A percentile compares a stretch with the other conserved stretches of the same genome.
These are phyloP conservation scores for Podabrus alpinus DNA, from an alignment of 2,888 invertebrate genomes.

Conservation along the genomic window DNA sequence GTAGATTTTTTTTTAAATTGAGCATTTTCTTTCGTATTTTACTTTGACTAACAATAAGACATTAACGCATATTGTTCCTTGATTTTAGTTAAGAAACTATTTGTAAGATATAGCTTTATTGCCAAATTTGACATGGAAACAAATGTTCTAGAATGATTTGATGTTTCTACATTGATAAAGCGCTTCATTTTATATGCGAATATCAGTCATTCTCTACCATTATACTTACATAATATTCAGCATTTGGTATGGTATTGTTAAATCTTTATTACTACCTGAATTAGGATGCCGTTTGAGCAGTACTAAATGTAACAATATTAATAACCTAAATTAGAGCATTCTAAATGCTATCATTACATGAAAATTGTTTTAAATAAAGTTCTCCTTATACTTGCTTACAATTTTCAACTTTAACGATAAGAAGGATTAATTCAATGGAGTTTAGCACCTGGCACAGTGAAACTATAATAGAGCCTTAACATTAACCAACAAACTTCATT, in stretches of 20 bases:
- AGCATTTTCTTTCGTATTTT: background rate
- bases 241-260: constrained; percentile 35
- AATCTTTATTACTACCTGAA: background rate
- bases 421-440: constrained; percentile 17
- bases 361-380: background rate
- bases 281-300: constrained; percentile 7
- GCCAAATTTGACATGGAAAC: constrained; percentile 47
- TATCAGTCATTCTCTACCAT: constrained; percentile 38
- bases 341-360: background rate
- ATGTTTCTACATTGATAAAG: constrained; percentile 45
- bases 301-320: constrained; percentile 25
- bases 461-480: constrained; percentile 23
- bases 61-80: constrained; percentile 9
- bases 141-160: constrained; percentile 51
- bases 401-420: constrained; percentile 13
- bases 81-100: constrained; percentile 31
- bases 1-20: background rate
- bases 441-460: constrained; percentile 25
- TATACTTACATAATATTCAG: constrained; percentile 35
- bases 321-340: background rate
- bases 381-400: background rate
- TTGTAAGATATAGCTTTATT: constrained; percentile 36
- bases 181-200: constrained; percentile 31
- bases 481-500: constrained; percentile 27
- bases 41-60: constrained; percentile 6